Conservation (phyloP, 2,113 vertebrate species). For the Dunckerocampus dactyliophorus region DNA sequence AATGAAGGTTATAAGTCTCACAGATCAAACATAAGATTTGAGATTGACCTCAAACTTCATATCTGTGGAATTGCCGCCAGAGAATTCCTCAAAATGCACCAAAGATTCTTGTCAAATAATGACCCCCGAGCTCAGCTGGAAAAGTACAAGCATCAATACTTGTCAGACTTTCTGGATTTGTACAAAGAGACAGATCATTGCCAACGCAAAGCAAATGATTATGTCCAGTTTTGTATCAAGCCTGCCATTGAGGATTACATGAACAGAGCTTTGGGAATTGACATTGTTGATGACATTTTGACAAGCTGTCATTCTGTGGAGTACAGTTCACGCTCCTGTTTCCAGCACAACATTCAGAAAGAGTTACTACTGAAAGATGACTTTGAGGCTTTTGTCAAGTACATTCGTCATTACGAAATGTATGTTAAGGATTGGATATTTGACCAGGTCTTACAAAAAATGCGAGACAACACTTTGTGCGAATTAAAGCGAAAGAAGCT, state of each 20-base stretch:
- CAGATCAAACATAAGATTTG: conserved; percentile 16
- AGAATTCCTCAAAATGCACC: conserved; percentile 48
- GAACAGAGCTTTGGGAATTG: conserved; percentile 27
- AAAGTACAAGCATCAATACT: conserved; percentile 36
- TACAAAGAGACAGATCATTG: conserved; percentile 36
- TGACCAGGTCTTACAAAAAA: not conserved
- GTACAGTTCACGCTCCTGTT: conserved; percentile 35
- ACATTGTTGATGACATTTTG: conserved; percentile 54
- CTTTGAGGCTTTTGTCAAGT: conserved; percentile 29
- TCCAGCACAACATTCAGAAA: conserved; percentile 48
- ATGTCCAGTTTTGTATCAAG: conserved; percentile 40
- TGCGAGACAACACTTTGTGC: conserved; percentile 10
- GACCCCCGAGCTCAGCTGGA: conserved; percentile 35
- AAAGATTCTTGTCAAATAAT: conserved; percentile 12
- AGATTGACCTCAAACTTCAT: conserved; percentile 42
- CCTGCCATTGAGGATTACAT: conserved; percentile 45
- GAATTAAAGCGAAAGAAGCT: conserved; percentile 22
- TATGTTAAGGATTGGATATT: conserved; percentile 52
- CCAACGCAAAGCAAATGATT: conserved; percentile 45
- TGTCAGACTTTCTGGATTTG: conserved; percentile 42
- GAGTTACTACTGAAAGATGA: conserved; percentile 44
- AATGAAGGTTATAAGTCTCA: rapidly evolving
- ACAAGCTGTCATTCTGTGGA: conserved; percentile 12
- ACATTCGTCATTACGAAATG: conserved; percentile 39
- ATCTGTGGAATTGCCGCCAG: conserved; percentile 52